Conservation (phyloP, 2,113 vertebrate genomes). For the Coptodon bakossiorum region DNA sequence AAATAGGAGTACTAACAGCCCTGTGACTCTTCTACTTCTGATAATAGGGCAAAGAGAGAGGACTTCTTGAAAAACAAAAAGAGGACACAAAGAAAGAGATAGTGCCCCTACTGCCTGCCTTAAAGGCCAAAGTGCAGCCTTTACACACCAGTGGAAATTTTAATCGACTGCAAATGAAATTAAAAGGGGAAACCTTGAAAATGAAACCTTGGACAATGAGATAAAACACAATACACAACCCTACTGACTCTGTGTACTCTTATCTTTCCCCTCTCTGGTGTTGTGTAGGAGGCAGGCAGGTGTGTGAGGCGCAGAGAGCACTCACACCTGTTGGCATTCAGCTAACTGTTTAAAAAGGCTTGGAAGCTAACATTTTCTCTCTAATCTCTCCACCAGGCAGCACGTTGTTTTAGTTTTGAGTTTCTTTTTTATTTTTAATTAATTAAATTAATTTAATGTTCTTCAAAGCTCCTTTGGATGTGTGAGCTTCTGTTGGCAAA, state of each 20-base stretch:
- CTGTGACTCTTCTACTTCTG: not conserved
- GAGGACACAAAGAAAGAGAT: not conserved
- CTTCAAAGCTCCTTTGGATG: not conserved
- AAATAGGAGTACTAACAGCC: not conserved
- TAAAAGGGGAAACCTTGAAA: not conserved
- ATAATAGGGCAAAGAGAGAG: not conserved
- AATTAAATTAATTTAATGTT: not conserved
- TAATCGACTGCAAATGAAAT: not conserved
- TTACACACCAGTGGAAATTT: rapidly evolving
- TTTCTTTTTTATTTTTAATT: not conserved
- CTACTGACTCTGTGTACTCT: not conserved
- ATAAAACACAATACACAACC: not conserved
- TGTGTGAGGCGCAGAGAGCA: not conserved
- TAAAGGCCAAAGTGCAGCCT: not conserved
- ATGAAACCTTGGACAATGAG: not conserved
- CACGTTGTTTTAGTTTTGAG: not conserved
- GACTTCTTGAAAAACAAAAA: not conserved
- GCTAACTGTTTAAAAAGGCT: not conserved
- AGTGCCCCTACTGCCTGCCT: not conserved
- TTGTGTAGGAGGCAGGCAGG: not conserved
- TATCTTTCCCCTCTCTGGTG: not conserved
- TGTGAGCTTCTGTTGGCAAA: not conserved
- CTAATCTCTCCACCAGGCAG: not conserved
- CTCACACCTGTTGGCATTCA: not conserved
- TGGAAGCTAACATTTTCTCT: not conserved